A percentile compares a stretch with the other conserved stretches of the same genome.
These are phyloP conservation scores for Perdita meconis DNA, from an alignment of 2,888 invertebrate genomes.

Conservation along the genomic window DNA sequence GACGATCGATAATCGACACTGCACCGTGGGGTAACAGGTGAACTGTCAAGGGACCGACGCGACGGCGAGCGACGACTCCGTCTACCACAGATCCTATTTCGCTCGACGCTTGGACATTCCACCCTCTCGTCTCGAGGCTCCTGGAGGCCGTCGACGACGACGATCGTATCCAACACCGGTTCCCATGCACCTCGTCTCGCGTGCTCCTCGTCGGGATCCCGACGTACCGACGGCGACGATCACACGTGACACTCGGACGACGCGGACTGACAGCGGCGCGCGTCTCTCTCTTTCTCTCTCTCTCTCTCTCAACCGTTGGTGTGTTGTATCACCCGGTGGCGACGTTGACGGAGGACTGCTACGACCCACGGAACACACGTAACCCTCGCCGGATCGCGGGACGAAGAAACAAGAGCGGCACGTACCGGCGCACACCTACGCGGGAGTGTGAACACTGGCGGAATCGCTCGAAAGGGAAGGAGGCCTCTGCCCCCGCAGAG, in stretches of 20 bases:
- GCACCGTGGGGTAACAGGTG: slow-evolving; percentile 49
- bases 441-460: slow-evolving; percentile 72
- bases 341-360: slow-evolving; percentile 7
- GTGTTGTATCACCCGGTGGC: too few species aligned
- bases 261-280: not conserved
- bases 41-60: slow-evolving; percentile 36
- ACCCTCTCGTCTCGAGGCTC: not conserved
- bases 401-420: slow-evolving; percentile 49
- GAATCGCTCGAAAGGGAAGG: slow-evolving; percentile 67
- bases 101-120: too few species aligned
- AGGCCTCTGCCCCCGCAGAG: slow-evolving; percentile 83
- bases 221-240: not conserved
- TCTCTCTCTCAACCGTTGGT: too few species aligned
- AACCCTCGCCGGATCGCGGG: slow-evolving; percentile 41
- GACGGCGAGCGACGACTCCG: slow-evolving; percentile 3
- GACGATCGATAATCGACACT: not conserved
- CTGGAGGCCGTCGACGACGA: slow-evolving; percentile 2
- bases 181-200: slow-evolving; percentile 20
- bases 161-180: slow-evolving; percentile 22
- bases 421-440: slow-evolving; percentile 70
- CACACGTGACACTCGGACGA: not conserved
- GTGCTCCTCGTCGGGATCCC: not conserved
- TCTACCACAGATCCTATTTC: not conserved
- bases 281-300: too few species aligned
- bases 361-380: slow-evolving; percentile 17